These are phyloP conservation scores for Ceramica pisi DNA, from an alignment of 2,888 invertebrate genomes.

Conservation along the genomic window DNA sequence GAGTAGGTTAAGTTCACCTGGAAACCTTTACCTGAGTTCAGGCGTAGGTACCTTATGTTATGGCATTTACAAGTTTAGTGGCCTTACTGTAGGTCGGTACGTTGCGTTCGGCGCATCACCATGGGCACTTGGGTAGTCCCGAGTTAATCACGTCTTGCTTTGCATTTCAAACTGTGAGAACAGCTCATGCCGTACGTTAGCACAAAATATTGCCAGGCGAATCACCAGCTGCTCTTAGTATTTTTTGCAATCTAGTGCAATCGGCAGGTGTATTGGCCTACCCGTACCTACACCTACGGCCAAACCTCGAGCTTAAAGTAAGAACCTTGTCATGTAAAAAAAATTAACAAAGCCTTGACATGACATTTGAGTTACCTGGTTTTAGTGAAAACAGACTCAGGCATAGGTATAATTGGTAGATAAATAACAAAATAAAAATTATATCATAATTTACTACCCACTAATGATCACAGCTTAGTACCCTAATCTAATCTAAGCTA, in stretches of 20 bases:
- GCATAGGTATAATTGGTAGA: too few species aligned
- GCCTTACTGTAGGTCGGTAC: background rate
- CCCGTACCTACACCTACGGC: background rate
- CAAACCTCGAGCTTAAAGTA: background rate
- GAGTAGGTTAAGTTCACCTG: too few species aligned
- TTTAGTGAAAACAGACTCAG: too few species aligned
- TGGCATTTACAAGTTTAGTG: background rate
- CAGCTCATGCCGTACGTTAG: too few species aligned
- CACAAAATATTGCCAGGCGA: background rate
- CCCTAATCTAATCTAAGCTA: constrained; percentile 27
- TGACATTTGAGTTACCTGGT: too few species aligned
- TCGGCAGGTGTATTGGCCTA: background rate
- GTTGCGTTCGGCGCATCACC: background rate
- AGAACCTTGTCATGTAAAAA: background rate
- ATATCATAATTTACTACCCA: constrained; percentile 37
- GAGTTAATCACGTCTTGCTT: too few species aligned
- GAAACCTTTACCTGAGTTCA: too few species aligned
- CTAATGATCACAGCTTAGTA: constrained; percentile 50
- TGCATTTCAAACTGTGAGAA: too few species aligned
- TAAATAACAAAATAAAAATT: constrained; percentile 28
- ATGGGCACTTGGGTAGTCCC: too few species aligned
- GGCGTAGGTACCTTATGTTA: background rate
- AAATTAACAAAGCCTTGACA: background rate
- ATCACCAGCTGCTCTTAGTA: background rate
- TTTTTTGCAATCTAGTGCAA: background rate